Evolutionary conservation across 2,888 invertebrate species (phyloP).

Genomic region (Tethea ocularis): DNA sequence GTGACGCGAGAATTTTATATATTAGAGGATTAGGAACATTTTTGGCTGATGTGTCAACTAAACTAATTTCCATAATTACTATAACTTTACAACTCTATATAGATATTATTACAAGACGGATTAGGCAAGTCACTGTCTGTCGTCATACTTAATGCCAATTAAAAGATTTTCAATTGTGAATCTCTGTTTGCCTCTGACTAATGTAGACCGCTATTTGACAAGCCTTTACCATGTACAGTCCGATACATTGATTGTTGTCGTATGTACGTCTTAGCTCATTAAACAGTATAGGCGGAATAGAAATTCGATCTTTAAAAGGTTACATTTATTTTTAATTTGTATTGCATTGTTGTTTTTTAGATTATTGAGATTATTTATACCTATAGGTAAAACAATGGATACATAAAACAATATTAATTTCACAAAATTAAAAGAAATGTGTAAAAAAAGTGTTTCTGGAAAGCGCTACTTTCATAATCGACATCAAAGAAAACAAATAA

Average conservation of each 20-base stretch:
- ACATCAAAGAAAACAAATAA: too few species aligned
- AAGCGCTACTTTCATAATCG: too few species aligned
- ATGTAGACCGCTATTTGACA: slow-evolving; percentile 63
- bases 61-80: too few species aligned
- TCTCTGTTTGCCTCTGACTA: slow-evolving; percentile 79
- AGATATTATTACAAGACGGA: slow-evolving; percentile 63
- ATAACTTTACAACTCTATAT: slow-evolving; percentile 51
- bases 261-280: slow-evolving; percentile 12
- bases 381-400: too few species aligned
- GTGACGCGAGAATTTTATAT: too few species aligned
- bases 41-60: too few species aligned
- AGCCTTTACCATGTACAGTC: slow-evolving; percentile 36
- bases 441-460: too few species aligned
- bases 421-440: too few species aligned
- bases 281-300: not conserved
- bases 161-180: slow-evolving; percentile 80
- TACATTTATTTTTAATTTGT: not conserved
- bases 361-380: too few species aligned
- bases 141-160: slow-evolving; percentile 83
- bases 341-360: not conserved
- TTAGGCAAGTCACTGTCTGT: slow-evolving; percentile 81
- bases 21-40: too few species aligned
- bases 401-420: too few species aligned
- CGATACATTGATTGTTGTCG: slow-evolving; percentile 28
- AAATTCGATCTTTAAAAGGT: not conserved